phyloP scores from a whole-genome alignment of 2,888 invertebrate genomes.

The Cataglyphis altisquamis region DNA sequence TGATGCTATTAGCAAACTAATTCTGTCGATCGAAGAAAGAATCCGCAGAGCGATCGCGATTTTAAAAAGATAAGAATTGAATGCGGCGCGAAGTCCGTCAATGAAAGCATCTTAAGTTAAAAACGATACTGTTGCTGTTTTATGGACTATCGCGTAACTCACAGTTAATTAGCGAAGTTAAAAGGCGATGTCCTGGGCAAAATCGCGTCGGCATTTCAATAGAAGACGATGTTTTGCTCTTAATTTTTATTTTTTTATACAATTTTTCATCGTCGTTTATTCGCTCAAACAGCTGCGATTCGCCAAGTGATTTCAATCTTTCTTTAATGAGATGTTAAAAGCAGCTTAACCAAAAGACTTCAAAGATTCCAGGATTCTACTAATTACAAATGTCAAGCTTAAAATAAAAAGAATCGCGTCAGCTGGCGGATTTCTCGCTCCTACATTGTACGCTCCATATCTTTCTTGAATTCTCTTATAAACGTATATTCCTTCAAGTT shows the following conservation, averaged over 20 bases:
- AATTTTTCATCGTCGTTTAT: slow-evolving; percentile 10
- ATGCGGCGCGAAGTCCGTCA: slow-evolving; percentile 29
- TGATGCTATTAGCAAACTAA: neutral
- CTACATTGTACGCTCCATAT: slow-evolving; percentile 15
- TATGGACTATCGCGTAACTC: slow-evolving; percentile 17
- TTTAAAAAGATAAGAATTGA: slow-evolving; percentile 14
- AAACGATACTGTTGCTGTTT: slow-evolving; percentile 22
- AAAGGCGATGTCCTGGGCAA: slow-evolving; percentile 26
- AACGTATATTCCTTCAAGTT: slow-evolving; percentile 28
- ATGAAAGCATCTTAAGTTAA: slow-evolving; percentile 25
- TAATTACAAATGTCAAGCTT: slow-evolving; percentile 33
- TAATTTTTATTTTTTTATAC: neutral
- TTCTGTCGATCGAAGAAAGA: neutral
- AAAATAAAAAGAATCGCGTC: slow-evolving; percentile 34
- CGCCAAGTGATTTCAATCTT: slow-evolving; percentile 23
- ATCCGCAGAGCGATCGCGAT: neutral
- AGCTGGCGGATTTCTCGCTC: neutral
- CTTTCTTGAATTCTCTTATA: slow-evolving; percentile 20
- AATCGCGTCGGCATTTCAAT: slow-evolving; percentile 7
- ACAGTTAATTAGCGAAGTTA: slow-evolving; percentile 49
- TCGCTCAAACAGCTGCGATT: slow-evolving; percentile 18
- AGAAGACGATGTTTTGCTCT: neutral
- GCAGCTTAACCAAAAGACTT: slow-evolving; percentile 20
- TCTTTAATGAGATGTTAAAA: slow-evolving; percentile 12
- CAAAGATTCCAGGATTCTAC: neutral